Evolutionary conservation across 2,113 vertebrate genomes (phyloP), one percentile per base, ranked within the genome.

Genomic region (Calypte anna): DNA sequence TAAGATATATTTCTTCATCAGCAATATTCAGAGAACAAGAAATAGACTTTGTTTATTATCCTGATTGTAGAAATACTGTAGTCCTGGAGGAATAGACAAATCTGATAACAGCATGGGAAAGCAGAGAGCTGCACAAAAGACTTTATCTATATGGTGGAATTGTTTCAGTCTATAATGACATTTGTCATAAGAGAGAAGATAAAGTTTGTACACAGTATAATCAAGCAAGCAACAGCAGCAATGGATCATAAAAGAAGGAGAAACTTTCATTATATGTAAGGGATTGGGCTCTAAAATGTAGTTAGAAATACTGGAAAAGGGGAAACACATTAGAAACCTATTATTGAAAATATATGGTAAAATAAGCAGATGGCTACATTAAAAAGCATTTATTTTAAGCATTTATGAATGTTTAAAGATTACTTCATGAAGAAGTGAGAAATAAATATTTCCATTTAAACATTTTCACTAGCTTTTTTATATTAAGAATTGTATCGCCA

Each of bases 31-130:
- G 70, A 89, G 74, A 73, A 66, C 62, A 58, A 94, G 74, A 82
- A 91, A 82, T 79, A 96, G 55, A 46, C 59, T 38, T 36, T 90
- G 93, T 89, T 95, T 92, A 58, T 90, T 87, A 46, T 64, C 73
- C 59, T 76, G 82, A 87, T 31, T 84, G 77, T 64, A 43, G 70
- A 81, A 93, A 53, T 36, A 44, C 87, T 78, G 55, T 70, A 83
- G 40, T 86, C 61, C 79, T 91, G 31, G 23, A 81, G 90, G 92
- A 94, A 69, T 23, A 69, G 50, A 36, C 64, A 64, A 62, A 33
- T 82, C 94, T 86, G 90, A 94, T 93, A 90, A 82, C 28, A 43
- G 36, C 33, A 22, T 38, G 44, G 54, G 79, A 90, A 93, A 92
- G 72, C n/a, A 50, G 88, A 93, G 81, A 81, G 76, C 82, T 81